These are phyloP conservation scores for Polyommatus icarus DNA, from an alignment of 2,888 invertebrate genomes.

Conservation along the genomic window DNA sequence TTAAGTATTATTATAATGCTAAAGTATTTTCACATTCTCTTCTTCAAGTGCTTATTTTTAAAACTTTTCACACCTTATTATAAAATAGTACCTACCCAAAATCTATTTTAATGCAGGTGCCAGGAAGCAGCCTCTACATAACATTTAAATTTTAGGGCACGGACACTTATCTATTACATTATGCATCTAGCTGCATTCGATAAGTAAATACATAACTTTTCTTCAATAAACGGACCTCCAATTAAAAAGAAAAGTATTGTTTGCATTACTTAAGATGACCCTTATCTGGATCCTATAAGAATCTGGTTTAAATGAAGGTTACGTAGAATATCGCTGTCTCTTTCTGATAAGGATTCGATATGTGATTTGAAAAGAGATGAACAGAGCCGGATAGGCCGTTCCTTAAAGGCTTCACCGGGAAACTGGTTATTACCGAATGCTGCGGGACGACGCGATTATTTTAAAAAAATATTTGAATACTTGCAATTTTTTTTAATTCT, in stretches of 20 bases:
- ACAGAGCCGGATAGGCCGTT: constrained; percentile 25
- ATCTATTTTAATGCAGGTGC: background rate
- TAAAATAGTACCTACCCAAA: background rate
- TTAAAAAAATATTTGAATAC: constrained; percentile 30
- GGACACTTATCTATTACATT: background rate
- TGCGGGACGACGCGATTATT: constrained; percentile 60
- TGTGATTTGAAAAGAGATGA: constrained; percentile 25
- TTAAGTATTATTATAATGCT: background rate
- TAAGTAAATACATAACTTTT: constrained; percentile 14
- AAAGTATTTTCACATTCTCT: background rate
- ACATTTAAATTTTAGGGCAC: background rate
- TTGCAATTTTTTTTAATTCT: background rate
- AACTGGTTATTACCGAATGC: constrained; percentile 71
- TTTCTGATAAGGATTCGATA: constrained; percentile 17
- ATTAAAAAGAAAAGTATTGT: constrained; percentile 16
- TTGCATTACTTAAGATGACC: constrained; percentile 8
- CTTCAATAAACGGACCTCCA: background rate
- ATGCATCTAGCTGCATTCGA: background rate
- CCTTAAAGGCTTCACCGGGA: constrained; percentile 64
- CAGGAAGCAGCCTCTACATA: background rate
- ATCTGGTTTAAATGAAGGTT: background rate
- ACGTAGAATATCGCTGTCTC: constrained; percentile 19
- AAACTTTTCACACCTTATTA: background rate
- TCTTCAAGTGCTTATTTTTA: background rate
- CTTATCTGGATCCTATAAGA: constrained; percentile 25